Conservation (phyloP, 2,113 vertebrate species). For the Prolemur simus region DNA sequence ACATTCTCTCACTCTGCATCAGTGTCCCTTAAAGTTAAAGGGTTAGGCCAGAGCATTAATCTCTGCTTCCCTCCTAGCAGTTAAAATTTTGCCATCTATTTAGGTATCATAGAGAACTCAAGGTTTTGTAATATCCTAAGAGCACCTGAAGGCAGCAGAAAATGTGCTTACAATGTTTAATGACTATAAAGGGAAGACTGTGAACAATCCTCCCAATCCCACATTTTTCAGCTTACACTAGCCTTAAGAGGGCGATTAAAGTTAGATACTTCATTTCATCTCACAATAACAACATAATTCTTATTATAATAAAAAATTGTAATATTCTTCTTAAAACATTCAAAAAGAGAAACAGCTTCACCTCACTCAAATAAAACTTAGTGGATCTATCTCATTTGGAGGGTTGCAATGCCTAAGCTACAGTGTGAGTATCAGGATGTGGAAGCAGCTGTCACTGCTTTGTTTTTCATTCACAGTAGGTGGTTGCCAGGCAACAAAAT, state of each 20-base stretch:
- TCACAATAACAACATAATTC: constrained; percentile 33
- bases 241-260: not conserved
- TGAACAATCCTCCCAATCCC: not conserved
- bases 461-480: constrained; percentile 84
- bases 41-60: not conserved
- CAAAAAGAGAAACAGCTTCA: not conserved
- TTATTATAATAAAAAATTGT: constrained; percentile 1
- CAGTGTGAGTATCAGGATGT: constrained; percentile 69
- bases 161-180: not conserved
- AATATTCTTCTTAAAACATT: constrained; percentile 29
- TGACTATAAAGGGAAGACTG: not conserved
- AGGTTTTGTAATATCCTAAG: constrained; percentile 5
- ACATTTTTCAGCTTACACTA: not conserved
- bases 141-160: not conserved
- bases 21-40: not conserved
- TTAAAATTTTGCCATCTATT: constrained; percentile 30
- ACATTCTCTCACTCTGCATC: not conserved
- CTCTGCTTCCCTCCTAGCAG: not conserved
- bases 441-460: constrained; percentile 81
- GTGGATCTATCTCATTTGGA: constrained; percentile 11
- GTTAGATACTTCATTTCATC: constrained; percentile 47
- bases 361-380: constrained; percentile 39
- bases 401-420: constrained; percentile 4
- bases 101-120: not conserved
- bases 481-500: constrained; percentile 88